Base-by-base conservation (phyloP, 1,140 invertebrate species). In the Drosophila parabipectinata region DNA sequence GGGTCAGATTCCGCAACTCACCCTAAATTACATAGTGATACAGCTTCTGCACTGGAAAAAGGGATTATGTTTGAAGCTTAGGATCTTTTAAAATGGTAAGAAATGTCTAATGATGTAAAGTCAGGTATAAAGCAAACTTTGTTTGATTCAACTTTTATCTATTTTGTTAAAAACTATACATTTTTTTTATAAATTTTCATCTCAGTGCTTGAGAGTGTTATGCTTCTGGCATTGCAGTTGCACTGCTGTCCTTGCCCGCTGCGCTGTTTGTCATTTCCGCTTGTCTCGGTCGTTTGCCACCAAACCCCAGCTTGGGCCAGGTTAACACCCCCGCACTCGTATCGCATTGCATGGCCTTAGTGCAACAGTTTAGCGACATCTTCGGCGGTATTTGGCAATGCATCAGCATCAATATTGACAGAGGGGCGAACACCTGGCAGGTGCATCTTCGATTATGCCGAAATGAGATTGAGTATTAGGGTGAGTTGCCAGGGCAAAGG, bases 371-470 rank as follows among this genome's bases (percentile, higher is more conserved):
- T 71, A 75, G 74, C 59, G 72, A 47, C 69, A 55, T 59, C 69
- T 72, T 73, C 37, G 55, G 59, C 32, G 67, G 32, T 39, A 71
- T 73, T 77, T 73, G 78, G 80, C 80, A 84, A 84, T 84, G 80
- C 80, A 83, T 83, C 79, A 83, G 80, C 64, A 63, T 83, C 79
- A 83, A 79, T 67, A 79, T 84, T 83, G 80, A 60, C 71, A 67
- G 44, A 34, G 64, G 55, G 54, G 26, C 32, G 63, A 15, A 39
- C 10, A 30, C 32, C 51, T 32, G 66, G 44, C 63, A 69, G 44
- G 68, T 73, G 75, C 68, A 44, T 44, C 41, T 59, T 83, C 60
- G 71, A 63, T 76, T 72, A 77, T 69, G 73, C 68, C 63, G 58
- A 81, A 64, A 58, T 51, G 55, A 69, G 63, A 71, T 71, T 71